These are phyloP conservation scores for Jordanella pulchra DNA, from an alignment of 2,797 vertebrate genomes.

Conservation along the genomic window DNA sequence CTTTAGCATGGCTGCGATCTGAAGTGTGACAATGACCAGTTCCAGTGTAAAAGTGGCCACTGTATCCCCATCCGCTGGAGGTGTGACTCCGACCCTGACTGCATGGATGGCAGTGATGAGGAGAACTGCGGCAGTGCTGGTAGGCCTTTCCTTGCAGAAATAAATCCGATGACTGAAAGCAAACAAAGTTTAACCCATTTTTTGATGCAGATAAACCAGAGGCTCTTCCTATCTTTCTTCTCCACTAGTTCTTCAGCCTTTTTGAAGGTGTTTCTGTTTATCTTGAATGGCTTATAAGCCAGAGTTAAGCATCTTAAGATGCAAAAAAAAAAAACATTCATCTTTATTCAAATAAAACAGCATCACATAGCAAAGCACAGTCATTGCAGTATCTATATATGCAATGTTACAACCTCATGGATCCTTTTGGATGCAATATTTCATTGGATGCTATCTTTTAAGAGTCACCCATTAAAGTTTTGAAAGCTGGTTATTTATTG, in stretches of 20 bases:
- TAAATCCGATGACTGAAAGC: background rate
- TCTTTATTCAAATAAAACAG: background rate
- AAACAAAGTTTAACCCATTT: background rate
- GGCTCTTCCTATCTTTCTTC: background rate
- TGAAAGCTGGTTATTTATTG: background rate
- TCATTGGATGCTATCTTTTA: background rate
- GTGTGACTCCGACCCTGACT: constrained; percentile 92
- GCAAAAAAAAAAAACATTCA: background rate
- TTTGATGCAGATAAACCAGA: background rate
- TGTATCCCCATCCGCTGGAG: constrained; percentile 96
- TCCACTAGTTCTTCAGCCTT: background rate
- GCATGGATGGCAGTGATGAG: constrained; percentile 95
- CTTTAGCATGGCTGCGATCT: constrained; percentile 89
- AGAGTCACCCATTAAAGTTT: background rate
- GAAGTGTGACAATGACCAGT: constrained; percentile 93
- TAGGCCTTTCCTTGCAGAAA: constrained; percentile 47
- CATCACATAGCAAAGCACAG: background rate
- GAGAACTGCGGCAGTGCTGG: constrained; percentile 86
- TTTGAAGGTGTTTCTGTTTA: background rate
- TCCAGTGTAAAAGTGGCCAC: constrained; percentile 93
- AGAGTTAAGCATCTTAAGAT: background rate
- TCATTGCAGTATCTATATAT: background rate
- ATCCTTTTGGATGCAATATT: background rate
- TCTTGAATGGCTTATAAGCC: background rate
- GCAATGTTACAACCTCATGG: background rate